These are phyloP conservation scores for Gracilinanus agilis DNA, from an alignment of 2,113 vertebrate species.

Conservation along the genomic window DNA sequence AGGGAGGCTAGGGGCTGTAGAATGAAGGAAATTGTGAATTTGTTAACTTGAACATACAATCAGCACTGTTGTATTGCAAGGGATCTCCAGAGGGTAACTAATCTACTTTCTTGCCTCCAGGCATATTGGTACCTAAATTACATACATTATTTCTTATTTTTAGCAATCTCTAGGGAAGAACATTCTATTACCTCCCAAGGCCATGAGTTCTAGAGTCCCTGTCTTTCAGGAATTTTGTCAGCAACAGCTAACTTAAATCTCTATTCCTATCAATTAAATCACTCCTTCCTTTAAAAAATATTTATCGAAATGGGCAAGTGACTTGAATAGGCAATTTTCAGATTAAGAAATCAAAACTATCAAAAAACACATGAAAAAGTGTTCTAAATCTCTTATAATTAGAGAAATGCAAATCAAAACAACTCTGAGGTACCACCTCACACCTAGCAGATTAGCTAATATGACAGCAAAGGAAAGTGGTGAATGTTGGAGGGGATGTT, in stretches of 20 bases:
- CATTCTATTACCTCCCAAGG: not conserved
- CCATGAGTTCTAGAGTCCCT: not conserved
- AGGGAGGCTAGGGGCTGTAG: not conserved
- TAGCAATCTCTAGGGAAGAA: not conserved
- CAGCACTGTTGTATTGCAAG: not conserved
- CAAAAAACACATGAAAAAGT: too few species aligned
- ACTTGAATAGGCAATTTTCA: too few species aligned
- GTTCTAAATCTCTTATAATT: too few species aligned
- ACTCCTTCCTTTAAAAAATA: not conserved
- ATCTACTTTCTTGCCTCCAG: not conserved
- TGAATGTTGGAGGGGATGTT: too few species aligned
- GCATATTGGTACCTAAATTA: not conserved
- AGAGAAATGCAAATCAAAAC: too few species aligned
- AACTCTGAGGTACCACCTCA: too few species aligned
- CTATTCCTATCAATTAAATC: not conserved
- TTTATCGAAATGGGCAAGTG: too few species aligned
- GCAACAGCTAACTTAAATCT: not conserved
- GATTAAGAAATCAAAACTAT: too few species aligned
- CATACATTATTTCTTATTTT: not conserved
- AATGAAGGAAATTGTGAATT: not conserved
- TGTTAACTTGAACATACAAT: not conserved
- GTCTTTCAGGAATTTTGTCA: not conserved
- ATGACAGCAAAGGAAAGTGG: too few species aligned
- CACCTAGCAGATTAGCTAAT: too few species aligned
- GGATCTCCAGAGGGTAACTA: not conserved